Evolutionary conservation across 2,797 vertebrate genomes (phyloP).

Genomic region (Scolopax rusticola): DNA sequence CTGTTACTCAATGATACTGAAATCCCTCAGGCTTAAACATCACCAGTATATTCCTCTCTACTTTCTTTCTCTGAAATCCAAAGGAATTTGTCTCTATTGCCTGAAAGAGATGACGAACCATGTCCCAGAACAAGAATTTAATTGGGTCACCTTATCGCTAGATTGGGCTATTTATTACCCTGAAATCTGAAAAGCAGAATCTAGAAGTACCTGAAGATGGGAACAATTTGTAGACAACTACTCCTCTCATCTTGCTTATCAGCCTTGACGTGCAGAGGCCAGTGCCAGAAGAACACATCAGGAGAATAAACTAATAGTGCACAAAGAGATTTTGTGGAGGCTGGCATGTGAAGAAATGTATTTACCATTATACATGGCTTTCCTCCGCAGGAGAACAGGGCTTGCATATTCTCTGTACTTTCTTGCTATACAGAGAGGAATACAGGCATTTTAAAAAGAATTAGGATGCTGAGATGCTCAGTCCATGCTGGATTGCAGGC

Average conservation of each 20-base stretch:
- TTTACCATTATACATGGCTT: neutral
- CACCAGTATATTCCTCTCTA: neutral
- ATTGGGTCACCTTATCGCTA: neutral
- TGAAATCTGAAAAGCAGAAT: neutral
- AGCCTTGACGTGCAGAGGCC: neutral
- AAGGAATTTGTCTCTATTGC: neutral
- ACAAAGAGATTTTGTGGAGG: neutral
- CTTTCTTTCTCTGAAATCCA: neutral
- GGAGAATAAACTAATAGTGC: neutral
- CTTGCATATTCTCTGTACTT: neutral
- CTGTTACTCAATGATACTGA: neutral
- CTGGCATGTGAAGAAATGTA: neutral
- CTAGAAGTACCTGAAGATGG: neutral
- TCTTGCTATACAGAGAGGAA: neutral
- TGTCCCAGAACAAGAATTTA: neutral
- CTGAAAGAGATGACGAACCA: neutral
- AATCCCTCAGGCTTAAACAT: neutral
- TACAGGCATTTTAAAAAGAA: neutral
- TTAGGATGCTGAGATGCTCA: constrained; percentile 14
- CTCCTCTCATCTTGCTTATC: neutral
- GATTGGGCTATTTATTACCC: neutral
- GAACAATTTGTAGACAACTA: neutral
- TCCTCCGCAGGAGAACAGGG: neutral
- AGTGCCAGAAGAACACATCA: neutral
- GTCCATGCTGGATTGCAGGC: neutral